A percentile compares a stretch with the other conserved stretches of the same genome.
phyloP scores from a whole-genome alignment of 2,113 vertebrate species.

The Etheostoma cragini region DNA sequence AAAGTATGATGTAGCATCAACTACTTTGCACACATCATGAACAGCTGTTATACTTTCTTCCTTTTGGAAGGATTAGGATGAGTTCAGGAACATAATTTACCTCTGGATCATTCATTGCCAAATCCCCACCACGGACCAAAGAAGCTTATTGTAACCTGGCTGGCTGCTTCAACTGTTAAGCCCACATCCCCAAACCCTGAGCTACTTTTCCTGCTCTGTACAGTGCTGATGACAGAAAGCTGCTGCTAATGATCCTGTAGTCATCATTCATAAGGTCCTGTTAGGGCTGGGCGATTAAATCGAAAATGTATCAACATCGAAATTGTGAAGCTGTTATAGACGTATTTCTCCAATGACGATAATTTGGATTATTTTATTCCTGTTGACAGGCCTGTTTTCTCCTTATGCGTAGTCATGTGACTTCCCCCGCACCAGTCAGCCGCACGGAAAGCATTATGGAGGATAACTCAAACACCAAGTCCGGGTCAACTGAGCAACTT shows the following conservation, averaged over 20 bases:
- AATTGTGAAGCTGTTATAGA: too few relatives aligned
- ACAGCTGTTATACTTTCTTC: constrained; percentile 47
- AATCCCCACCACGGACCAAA: constrained; percentile 70
- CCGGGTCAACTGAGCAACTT: too few relatives aligned
- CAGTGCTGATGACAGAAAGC: constrained; percentile 49
- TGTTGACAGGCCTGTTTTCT: too few relatives aligned
- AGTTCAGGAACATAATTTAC: constrained; percentile 72
- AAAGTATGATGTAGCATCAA: constrained; percentile 10
- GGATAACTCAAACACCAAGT: too few relatives aligned
- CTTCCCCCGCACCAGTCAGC: too few relatives aligned
- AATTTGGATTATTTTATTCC: too few relatives aligned
- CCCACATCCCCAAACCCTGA: constrained; percentile 68
- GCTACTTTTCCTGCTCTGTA: constrained; percentile 47
- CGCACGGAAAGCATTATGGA: too few relatives aligned
- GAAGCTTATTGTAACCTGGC: constrained; percentile 78
- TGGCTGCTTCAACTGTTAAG: constrained; percentile 70
- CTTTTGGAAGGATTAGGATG: constrained; percentile 67
- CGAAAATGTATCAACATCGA: too few relatives aligned
- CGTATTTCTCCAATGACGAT: too few relatives aligned
- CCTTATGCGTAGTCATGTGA: too few relatives aligned
- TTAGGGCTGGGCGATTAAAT: not conserved
- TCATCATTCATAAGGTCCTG: constrained; percentile 50
- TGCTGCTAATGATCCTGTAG: constrained; percentile 67
- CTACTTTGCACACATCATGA: constrained; percentile 53
- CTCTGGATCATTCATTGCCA: constrained; percentile 70